Evolutionary conservation across 2,888 invertebrate genomes (phyloP).

Genomic region (Dioctria rufipes): DNA sequence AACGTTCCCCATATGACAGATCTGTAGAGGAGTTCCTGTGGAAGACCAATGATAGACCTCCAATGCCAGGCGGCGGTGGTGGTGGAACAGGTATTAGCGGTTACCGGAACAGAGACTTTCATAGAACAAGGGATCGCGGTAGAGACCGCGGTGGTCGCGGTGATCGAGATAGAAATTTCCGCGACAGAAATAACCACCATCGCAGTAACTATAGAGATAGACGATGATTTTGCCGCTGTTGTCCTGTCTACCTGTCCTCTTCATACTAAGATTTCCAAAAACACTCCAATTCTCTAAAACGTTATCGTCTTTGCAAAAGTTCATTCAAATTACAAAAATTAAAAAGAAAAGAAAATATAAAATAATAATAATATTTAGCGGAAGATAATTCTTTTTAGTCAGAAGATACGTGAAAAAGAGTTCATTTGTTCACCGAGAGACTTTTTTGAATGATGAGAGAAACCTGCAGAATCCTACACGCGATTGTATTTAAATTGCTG

Average conservation of each 20-base stretch:
- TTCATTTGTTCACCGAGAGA: slow-evolving; percentile 36
- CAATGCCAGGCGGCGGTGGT: slow-evolving; percentile 60
- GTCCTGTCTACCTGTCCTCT: slow-evolving; percentile 28
- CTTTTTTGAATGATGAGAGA: slow-evolving; percentile 28
- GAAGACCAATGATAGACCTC: slow-evolving; percentile 72
- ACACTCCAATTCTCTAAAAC: slow-evolving; percentile 51
- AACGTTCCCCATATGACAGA: slow-evolving; percentile 85
- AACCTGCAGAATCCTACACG: slow-evolving; percentile 50
- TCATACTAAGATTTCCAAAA: slow-evolving; percentile 51
- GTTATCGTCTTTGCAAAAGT: slow-evolving; percentile 46
- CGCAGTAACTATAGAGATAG: slow-evolving; percentile 64
- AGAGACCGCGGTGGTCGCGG: slow-evolving; percentile 65
- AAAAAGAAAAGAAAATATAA: slow-evolving; percentile 2
- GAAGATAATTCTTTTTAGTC: slow-evolving; percentile 39
- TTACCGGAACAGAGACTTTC: slow-evolving; percentile 67
- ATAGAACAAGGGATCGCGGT: slow-evolving; percentile 68
- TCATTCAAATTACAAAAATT: slow-evolving; percentile 34
- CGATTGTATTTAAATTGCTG: slow-evolving; percentile 46
- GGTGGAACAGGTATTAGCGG: slow-evolving; percentile 62
- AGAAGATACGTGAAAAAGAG: slow-evolving; percentile 35
- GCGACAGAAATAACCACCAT: slow-evolving; percentile 66
- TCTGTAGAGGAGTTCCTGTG: slow-evolving; percentile 91
- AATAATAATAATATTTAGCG: slow-evolving; percentile 19
- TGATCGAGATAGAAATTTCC: slow-evolving; percentile 73
- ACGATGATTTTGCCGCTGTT: slow-evolving; percentile 62